phyloP scores from a whole-genome alignment of 2,888 invertebrate species.

The Parascotia fuliginaria region DNA sequence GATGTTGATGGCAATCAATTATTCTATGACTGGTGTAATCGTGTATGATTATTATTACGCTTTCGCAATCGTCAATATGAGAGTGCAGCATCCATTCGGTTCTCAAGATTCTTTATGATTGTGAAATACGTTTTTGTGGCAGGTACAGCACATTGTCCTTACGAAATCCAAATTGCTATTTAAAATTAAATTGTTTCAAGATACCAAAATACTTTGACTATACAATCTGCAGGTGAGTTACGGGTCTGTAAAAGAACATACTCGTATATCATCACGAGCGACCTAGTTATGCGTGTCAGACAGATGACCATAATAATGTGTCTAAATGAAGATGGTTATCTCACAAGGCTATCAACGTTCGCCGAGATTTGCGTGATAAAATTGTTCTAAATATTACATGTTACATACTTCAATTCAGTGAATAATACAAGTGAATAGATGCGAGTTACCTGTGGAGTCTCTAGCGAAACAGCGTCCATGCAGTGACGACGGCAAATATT shows the following conservation, averaged over 20 bases:
- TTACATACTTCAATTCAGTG: slow-evolving; percentile 7
- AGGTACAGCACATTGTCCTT: slow-evolving; percentile 17
- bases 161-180: slow-evolving; percentile 34
- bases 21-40: too few species aligned
- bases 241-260: slow-evolving; percentile 56
- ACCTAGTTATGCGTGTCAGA: slow-evolving; percentile 56
- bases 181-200: slow-evolving; percentile 31
- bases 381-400: slow-evolving; percentile 25
- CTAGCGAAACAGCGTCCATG: slow-evolving; percentile 96
- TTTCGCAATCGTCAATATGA: slow-evolving; percentile 12
- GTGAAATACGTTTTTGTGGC: slow-evolving; percentile 26
- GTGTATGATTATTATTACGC: too few species aligned
- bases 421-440: neutral
- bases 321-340: slow-evolving; percentile 39
- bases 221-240: slow-evolving; percentile 20
- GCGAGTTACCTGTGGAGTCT: slow-evolving; percentile 90
- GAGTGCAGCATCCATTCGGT: slow-evolving; percentile 17
- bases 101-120: slow-evolving; percentile 30
- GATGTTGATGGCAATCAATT: too few species aligned
- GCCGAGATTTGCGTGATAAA: slow-evolving; percentile 21
- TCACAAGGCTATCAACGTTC: slow-evolving; percentile 37
- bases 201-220: slow-evolving; percentile 8
- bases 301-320: slow-evolving; percentile 40
- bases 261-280: slow-evolving; percentile 62
- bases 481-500: slow-evolving; percentile 97